Conservation (phyloP, 2,888 invertebrate genomes). For the Invenusta paracnida region DNA sequence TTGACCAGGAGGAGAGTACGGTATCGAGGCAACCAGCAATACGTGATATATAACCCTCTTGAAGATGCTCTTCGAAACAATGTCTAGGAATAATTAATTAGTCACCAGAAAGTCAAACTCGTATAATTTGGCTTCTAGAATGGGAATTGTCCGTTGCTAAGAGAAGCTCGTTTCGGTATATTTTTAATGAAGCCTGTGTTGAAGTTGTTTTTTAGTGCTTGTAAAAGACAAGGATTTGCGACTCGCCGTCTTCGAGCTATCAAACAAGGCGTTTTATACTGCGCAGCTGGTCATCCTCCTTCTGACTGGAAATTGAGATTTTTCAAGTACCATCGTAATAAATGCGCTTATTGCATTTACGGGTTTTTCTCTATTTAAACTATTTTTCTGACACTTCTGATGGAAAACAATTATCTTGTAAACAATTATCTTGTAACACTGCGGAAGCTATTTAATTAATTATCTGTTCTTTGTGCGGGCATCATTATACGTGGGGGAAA, state of each 20-base stretch:
- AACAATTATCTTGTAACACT: not conserved
- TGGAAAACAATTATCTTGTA: not conserved
- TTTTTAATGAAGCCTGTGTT: not conserved
- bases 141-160: no score
- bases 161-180: not conserved
- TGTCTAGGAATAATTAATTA: no score
- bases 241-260: not conserved
- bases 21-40: no score
- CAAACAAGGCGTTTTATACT: not conserved
- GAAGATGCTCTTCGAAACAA: no score
- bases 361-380: not conserved
- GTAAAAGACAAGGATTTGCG: not conserved
- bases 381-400: not conserved
- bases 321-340: not conserved
- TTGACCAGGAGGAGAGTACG: no score
- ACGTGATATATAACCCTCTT: no score
- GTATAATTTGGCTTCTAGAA: no score
- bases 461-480: not conserved
- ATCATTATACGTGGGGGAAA: not conserved
- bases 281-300: not conserved
- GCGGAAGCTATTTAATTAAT: not conserved
- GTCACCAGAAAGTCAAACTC: no score
- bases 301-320: not conserved
- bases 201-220: no score
- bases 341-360: not conserved